These are phyloP conservation scores for Prinia subflava DNA, from an alignment of 2,113 vertebrate species.

Conservation along the genomic window DNA sequence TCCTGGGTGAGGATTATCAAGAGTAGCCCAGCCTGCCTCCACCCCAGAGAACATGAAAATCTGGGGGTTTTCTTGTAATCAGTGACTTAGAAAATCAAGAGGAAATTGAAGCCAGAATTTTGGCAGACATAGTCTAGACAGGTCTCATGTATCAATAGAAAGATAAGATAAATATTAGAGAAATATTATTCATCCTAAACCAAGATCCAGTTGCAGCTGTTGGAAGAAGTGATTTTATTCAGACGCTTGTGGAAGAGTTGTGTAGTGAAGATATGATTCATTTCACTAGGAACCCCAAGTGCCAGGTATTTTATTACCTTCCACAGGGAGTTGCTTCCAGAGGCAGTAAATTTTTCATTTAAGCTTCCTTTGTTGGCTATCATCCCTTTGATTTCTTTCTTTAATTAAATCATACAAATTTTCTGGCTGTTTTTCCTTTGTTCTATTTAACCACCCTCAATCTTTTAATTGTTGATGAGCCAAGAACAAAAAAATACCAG, in stretches of 20 bases:
- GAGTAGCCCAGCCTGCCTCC: not conserved
- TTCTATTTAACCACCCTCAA: constrained; percentile 13
- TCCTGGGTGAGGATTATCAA: not conserved
- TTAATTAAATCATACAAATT: constrained; percentile 41
- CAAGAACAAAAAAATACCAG: constrained; percentile 1
- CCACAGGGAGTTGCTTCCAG: not conserved
- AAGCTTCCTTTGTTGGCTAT: constrained; percentile 18
- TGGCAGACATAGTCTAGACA: not conserved
- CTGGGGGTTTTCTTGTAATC: not conserved
- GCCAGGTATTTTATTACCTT: constrained; percentile 43
- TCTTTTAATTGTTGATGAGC: not conserved
- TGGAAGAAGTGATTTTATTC: constrained; percentile 13
- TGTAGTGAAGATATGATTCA: not conserved
- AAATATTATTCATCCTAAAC: constrained; percentile 5
- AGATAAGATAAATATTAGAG: constrained; percentile 1
- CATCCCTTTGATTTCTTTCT: constrained; percentile 29
- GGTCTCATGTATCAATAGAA: not conserved
- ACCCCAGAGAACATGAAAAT: not conserved
- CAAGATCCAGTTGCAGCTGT: not conserved
- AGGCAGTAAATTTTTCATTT: constrained; percentile 39
- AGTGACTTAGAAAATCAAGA: not conserved
- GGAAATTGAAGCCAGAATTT: not conserved
- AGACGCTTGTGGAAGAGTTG: not conserved
- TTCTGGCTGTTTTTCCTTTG: constrained; percentile 25
- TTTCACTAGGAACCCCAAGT: not conserved